A percentile compares a stretch with the other conserved stretches of the same genome.
phyloP scores from a whole-genome alignment of 2,797 vertebrate genomes.

The Orientallactaga sibirica region DNA sequence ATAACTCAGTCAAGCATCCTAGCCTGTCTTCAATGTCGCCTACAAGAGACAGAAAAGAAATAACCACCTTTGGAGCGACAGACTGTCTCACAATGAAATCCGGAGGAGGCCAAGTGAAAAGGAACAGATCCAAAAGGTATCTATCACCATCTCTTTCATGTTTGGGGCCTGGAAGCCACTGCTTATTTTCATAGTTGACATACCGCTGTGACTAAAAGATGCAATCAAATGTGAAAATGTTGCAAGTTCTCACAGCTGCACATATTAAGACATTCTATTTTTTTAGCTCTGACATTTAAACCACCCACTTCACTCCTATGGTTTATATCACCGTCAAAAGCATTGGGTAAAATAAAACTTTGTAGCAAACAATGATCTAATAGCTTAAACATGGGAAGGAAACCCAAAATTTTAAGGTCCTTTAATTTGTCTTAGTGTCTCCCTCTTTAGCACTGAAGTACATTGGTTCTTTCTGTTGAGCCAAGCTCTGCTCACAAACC shows the following conservation, averaged over 20 bases:
- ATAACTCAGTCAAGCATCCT: background rate
- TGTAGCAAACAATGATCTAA: conserved; percentile 45
- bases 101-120: background rate
- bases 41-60: background rate
- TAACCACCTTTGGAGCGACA: background rate
- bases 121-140: background rate
- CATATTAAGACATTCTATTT: conserved; percentile 70
- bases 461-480: background rate
- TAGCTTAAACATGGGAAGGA: conserved; percentile 23
- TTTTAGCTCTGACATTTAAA: conserved; percentile 78
- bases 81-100: background rate
- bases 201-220: conserved; percentile 40
- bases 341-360: conserved; percentile 65
- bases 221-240: conserved; percentile 38
- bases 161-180: background rate
- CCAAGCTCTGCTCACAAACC: background rate
- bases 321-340: conserved; percentile 58
- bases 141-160: background rate
- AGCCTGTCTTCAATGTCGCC: background rate
- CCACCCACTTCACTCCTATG: conserved; percentile 66
- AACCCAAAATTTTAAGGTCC: background rate
- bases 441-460: background rate
- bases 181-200: conserved; percentile 8
- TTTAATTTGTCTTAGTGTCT: background rate
- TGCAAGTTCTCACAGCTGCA: conserved; percentile 61